Evolutionary conservation across 2,113 vertebrate genomes (phyloP), one percentile per base, ranked within the genome.

Genomic region (Muscicapa adusta): DNA sequence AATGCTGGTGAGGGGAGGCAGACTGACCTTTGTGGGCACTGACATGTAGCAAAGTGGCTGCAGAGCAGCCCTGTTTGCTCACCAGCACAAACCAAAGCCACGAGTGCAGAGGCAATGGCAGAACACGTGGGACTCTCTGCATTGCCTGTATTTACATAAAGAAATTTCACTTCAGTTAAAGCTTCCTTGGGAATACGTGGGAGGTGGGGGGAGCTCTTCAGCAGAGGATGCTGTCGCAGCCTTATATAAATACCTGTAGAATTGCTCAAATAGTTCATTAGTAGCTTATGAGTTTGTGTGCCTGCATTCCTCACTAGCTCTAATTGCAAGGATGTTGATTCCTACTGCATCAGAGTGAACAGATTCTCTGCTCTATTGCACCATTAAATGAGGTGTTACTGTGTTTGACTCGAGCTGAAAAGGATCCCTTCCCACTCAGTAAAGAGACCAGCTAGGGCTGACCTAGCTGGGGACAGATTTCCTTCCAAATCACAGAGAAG

Each of bases 401-500:
- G 74, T 74, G 33, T 76, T 77, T 58, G 91, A 65, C 85, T 94
- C 36, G 2, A 80, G 78, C 85, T 88, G 91, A 66, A 73, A 56
- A 88, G 70, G 80, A 93, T 92, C 89, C 65, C 89, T 85, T 67
- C 75, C 89, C 94, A 84, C 60, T 96, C 48, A 93, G 84, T 74
- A 83, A 92, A 97, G 90, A 96, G 79, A 77, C 89, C 6, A 1
- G 82, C 75, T 80, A 48, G 76, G 80, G 89, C 85, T 97, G 96
- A 97, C 96, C 94, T 91, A 89, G 81, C 96, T 95, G 84, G 95
- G 91, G 88, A 96, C 88, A 95, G 93, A 94, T 95, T 97, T 96
- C 84, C 81, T 86, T 91, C 88, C 82, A 90, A 95, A 97, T 93
- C 85, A 73, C 95, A 83, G 40, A 90, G 93, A 97, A 95, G 75